Base-by-base conservation (phyloP, 2,888 invertebrate species). In the Dasypogon diadema region DNA sequence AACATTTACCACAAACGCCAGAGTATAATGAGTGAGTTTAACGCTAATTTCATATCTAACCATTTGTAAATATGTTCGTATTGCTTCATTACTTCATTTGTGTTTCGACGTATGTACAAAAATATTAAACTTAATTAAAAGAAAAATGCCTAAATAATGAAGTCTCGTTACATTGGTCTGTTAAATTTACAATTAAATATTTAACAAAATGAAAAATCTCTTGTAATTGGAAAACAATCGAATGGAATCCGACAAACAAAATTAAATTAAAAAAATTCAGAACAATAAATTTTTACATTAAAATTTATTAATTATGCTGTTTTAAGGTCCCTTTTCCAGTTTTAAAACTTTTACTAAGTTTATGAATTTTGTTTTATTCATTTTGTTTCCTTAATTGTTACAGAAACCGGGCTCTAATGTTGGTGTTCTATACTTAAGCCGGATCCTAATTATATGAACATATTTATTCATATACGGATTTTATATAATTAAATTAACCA, bases 31-130 rank as follows among this genome's bases (percentile, higher is more conserved):
- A n/a, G n/a, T n/a, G n/a, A n/a, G n/a, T n/a, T n/a, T n/a, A n/a
- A n/a, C n/a, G n/a, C n/a, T n/a, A n/a, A n/a, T n/a, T n/a, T n/a
- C n/a, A n/a, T n/a, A n/a, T n/a, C n/a, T n/a, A n/a, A n/a, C n/a
- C n/a, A n/a, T n/a, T n/a, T n/a, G n/a, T n/a, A n/a, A 24, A 46
- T 46, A 24, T 21, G 65, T 42, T 65, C 10, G 14, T 65, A 65
- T 65, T 65, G 65, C 65, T 65, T 65, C 24, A 46, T 65, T 65
- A 65, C 65, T 65, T 65, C 65, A 65, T 6, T 65, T 65, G 34
- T 22, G 24, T 46, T 65, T 42, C 22, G 6, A n/a, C 37, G 48
- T 65, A 65, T 65, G 12, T 65, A 65, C 65, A 65, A 48, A 65
- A 51, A 65, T 65, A 48, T 65, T 14, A 24, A 65, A 65, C 14